These are phyloP conservation scores for Hylaea fasciaria DNA, from an alignment of 2,888 invertebrate genomes.

Conservation along the genomic window DNA sequence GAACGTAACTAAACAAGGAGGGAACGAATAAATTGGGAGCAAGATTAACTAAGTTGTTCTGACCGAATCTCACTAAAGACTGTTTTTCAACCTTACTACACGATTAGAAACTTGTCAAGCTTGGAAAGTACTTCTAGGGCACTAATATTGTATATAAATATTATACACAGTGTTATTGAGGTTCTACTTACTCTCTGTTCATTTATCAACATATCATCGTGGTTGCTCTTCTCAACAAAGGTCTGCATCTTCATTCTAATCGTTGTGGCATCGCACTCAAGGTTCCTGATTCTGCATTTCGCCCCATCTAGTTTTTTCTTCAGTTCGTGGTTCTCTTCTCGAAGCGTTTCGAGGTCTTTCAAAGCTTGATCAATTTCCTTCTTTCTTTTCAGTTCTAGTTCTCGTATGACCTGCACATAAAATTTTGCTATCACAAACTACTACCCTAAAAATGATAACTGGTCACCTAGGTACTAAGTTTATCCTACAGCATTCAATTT, in stretches of 20 bases:
- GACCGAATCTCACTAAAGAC: too few relatives aligned
- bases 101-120: too few relatives aligned
- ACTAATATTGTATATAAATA: too few relatives aligned
- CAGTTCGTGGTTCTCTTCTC: constrained; percentile 83
- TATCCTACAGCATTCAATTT: constrained; percentile 3
- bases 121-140: too few relatives aligned
- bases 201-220: constrained; percentile 86
- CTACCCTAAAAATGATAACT: constrained; percentile 3
- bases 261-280: constrained; percentile 86
- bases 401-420: constrained; percentile 72
- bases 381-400: constrained; percentile 82
- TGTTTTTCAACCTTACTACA: too few relatives aligned
- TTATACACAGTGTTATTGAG: too few relatives aligned
- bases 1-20: too few relatives aligned
- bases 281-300: constrained; percentile 87
- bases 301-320: constrained; percentile 88
- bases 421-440: constrained; percentile 5
- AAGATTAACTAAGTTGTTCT: too few relatives aligned
- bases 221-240: constrained; percentile 86
- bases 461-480: too few relatives aligned
- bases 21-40: too few relatives aligned
- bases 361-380: constrained; percentile 85
- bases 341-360: constrained; percentile 84
- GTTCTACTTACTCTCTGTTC: constrained; percentile 85
- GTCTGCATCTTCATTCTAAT: constrained; percentile 86